Evolutionary conservation across 2,797 vertebrate genomes (phyloP), one percentile per base, ranked within the genome.

Genomic region (Xenentodon cancila): DNA sequence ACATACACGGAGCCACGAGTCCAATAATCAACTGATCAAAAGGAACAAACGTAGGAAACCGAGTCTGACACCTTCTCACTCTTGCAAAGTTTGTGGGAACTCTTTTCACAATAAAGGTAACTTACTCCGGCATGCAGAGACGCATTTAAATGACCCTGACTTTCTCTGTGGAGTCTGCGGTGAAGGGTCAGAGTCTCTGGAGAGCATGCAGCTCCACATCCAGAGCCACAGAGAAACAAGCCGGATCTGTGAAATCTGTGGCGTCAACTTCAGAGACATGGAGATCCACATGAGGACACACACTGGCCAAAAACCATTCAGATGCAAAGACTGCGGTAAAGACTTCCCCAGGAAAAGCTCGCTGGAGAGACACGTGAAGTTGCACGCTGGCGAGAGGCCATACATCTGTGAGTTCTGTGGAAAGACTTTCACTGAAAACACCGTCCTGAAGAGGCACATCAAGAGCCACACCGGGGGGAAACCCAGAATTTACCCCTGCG

Each of bases 361-460:
- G 0, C 66, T 88, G 49, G 82, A 88, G 73, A 53, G 87, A 17
- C 88, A 91, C 59, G 21, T 69, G 62, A 81, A 80, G 77, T 52
- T 88, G 34, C 88, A 89, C 4, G 77, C 75, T 0, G 86, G 77
- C 0, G 84, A 88, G 43, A 32, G 82, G 22, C 87, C 88, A 0
- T 90, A 62, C 43, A 87, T 90, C 53, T 91, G 89, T 0, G 88
- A 89, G 63, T 87, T 90, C 59, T 91, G 89, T 0, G 88, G 87
- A 2, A 89, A 89, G 54, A 88, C 87, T 0, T 91, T 90, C 40
- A 45, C 65, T 0, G 89, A 89, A 22, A 88, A 81, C 57, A 78
- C 80, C 0, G 86, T 87, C 16, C 71, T 91, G 27, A 87, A 78
- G 69, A 79, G 85, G 45, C 89, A 91, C 65, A 84, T 87, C 56